phyloP scores from a whole-genome alignment of 2,888 invertebrate genomes.

The Aspidiotus destructor region DNA sequence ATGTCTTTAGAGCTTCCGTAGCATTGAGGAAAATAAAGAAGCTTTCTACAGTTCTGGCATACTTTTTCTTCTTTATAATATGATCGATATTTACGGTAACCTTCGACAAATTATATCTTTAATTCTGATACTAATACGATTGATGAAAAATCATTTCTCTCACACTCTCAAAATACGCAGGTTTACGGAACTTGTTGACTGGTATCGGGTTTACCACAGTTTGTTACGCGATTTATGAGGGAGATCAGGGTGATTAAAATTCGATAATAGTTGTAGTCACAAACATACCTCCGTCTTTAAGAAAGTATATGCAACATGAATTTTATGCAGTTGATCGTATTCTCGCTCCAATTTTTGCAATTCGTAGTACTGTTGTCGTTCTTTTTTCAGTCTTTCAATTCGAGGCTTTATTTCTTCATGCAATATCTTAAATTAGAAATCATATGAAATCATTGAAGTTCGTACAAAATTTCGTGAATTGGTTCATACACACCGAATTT shows the following conservation, averaged over 20 bases:
- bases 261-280: background rate
- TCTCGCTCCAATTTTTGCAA: constrained; percentile 78
- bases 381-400: constrained; percentile 71
- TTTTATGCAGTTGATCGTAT: constrained; percentile 65
- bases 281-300: constrained; percentile 45
- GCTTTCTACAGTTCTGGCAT: no score
- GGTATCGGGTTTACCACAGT: no score
- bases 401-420: constrained; percentile 85
- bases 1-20: no score
- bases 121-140: no score
- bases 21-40: no score
- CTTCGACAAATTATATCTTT: no score
- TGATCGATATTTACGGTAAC: no score
- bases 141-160: no score
- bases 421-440: constrained; percentile 47
- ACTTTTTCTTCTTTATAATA: no score
- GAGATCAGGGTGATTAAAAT: background rate
- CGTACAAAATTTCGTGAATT: background rate
- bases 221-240: background rate
- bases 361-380: constrained; percentile 73
- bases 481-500: constrained; percentile 52
- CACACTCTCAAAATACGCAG: no score
- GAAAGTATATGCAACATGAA: constrained; percentile 65
- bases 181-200: no score
- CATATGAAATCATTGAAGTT: constrained; percentile 10